Evolutionary conservation across 2,113 vertebrate species (phyloP).

Genomic region (Melanostigma gelatinosum): DNA sequence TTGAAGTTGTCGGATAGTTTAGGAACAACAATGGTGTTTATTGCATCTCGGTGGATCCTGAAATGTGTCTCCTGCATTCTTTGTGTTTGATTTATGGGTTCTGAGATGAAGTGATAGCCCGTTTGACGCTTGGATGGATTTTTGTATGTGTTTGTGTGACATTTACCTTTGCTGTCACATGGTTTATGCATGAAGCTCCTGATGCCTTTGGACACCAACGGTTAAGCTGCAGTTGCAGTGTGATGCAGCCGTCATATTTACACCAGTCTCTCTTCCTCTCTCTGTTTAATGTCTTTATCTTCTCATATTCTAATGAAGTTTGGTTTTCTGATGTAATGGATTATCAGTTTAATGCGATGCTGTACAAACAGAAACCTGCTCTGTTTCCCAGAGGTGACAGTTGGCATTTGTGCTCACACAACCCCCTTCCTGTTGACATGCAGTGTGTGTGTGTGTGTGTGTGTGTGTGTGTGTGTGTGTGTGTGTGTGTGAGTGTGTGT

Average conservation of each 20-base stretch:
- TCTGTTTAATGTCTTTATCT: background rate
- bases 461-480: constrained; percentile 6
- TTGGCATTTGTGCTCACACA: constrained; percentile 46
- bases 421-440: constrained; percentile 64
- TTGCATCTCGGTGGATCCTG: constrained; percentile 31
- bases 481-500: constrained; percentile 15
- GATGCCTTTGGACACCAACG: constrained; percentile 21
- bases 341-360: constrained; percentile 4
- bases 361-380: constrained; percentile 26
- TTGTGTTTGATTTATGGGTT: constrained; percentile 69
- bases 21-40: constrained; percentile 54
- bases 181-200: constrained; percentile 43
- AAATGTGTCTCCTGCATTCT: constrained; percentile 45
- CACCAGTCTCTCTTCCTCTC: background rate
- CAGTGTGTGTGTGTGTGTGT: constrained; percentile 30
- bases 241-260: background rate
- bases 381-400: constrained; percentile 54
- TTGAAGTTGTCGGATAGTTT: constrained; percentile 36
- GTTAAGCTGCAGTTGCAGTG: background rate
- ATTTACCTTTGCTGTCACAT: constrained; percentile 68
- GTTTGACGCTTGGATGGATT: constrained; percentile 43
- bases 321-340: background rate
- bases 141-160: constrained; percentile 47
- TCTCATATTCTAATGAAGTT: background rate
- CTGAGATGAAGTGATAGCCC: constrained; percentile 56